Conservation (phyloP, 2,113 vertebrate genomes). For the Fulica atra region DNA sequence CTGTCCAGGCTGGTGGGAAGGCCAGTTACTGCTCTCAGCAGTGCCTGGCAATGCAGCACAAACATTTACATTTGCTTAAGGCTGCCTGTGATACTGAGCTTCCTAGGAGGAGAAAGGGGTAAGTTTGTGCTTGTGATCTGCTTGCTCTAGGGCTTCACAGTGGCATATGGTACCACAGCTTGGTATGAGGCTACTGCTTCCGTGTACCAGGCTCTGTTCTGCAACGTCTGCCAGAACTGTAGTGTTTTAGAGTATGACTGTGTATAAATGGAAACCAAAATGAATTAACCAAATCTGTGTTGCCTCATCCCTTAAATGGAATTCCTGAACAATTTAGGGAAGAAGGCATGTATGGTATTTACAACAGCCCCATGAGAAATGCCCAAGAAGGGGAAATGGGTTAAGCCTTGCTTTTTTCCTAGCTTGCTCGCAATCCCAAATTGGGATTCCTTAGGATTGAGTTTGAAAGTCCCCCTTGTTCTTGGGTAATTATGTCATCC, state of each 20-base stretch:
- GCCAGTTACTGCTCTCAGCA: not conserved
- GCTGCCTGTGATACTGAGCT: not conserved
- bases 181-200: not conserved
- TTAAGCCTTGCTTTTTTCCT: slow-evolving; percentile 3
- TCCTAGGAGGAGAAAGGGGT: not conserved
- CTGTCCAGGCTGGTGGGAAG: not conserved
- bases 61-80: not conserved
- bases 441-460: not conserved
- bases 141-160: not conserved
- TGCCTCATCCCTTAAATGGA: not conserved
- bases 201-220: not conserved
- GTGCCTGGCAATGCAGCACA: not conserved
- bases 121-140: not conserved
- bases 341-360: not conserved
- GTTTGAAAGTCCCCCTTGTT: not conserved
- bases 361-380: not conserved
- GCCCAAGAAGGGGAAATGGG: not conserved
- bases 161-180: slow-evolving; percentile 14
- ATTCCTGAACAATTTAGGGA: slow-evolving; percentile 18
- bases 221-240: not conserved
- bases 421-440: not conserved
- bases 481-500: not conserved
- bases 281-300: not conserved
- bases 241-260: not conserved
- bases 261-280: not conserved